Evolutionary conservation across 2,797 vertebrate species (phyloP).

Genomic region (Pseudochromis fuscus): DNA sequence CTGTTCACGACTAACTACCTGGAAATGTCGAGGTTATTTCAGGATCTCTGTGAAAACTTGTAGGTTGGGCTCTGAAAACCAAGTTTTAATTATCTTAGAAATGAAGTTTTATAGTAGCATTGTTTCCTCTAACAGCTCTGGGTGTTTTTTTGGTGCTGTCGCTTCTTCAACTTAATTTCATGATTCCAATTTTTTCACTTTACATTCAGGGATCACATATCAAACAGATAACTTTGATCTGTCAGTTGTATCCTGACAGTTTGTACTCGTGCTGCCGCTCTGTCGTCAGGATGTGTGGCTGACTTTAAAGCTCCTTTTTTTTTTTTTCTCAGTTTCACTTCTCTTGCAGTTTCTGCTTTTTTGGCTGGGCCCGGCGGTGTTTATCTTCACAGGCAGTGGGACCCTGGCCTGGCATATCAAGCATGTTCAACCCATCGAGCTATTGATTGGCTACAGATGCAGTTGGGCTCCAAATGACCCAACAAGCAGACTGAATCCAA

Average conservation of each 20-base stretch:
- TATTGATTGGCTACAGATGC: conserved; percentile 61
- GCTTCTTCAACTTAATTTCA: background rate
- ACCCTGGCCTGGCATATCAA: conserved; percentile 15
- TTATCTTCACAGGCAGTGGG: background rate
- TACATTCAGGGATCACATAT: conserved; percentile 1
- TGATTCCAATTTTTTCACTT: conserved; percentile 6
- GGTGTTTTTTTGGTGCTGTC: background rate
- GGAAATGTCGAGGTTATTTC: conserved; percentile 34
- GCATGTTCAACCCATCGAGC: conserved; percentile 23
- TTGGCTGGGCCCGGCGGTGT: background rate
- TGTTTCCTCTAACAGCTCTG: background rate
- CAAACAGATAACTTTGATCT: background rate
- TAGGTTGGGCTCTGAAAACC: background rate
- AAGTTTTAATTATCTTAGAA: no score
- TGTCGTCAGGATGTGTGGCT: background rate
- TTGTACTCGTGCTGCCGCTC: background rate
- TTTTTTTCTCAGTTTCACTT: conserved; percentile 10
- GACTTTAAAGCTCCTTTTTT: background rate
- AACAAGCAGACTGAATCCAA: conserved; percentile 42
- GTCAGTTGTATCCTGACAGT: background rate
- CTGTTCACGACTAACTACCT: background rate
- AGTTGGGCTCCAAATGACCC: conserved; percentile 34
- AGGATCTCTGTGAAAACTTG: background rate
- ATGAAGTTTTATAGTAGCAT: no score
- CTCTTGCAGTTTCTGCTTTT: background rate